These are phyloP conservation scores for Varanus salvator DNA, from an alignment of 2,113 vertebrate species.

Conservation along the genomic window DNA sequence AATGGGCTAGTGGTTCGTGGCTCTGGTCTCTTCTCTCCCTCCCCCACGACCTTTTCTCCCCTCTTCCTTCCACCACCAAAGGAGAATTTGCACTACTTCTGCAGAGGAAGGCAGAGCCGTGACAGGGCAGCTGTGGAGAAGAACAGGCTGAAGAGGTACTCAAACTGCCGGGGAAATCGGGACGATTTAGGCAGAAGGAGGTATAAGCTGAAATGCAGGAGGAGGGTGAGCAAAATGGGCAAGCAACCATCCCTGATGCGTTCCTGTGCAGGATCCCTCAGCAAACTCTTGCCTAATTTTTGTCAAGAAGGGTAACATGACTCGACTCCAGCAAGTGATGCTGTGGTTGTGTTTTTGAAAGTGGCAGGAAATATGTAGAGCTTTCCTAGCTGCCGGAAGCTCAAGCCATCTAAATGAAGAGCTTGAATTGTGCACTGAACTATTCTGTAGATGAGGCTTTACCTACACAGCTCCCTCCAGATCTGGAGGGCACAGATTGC, in stretches of 20 bases:
- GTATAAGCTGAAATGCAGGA: rapidly evolving
- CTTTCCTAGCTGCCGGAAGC: not conserved
- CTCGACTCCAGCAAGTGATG: not conserved
- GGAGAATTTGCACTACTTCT: not conserved
- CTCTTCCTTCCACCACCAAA: not conserved
- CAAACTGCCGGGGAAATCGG: not conserved
- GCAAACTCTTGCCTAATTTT: too few species aligned
- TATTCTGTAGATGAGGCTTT: not conserved
- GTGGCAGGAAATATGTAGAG: not conserved
- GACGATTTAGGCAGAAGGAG: not conserved
- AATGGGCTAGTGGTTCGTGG: constrained; percentile 17
- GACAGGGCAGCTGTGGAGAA: not conserved
- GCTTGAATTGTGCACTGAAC: not conserved
- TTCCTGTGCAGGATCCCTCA: not conserved
- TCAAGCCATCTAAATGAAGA: not conserved
- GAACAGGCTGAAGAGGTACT: not conserved
- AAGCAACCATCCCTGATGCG: not conserved
- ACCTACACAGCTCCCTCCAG: too few species aligned
- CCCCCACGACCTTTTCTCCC: rapidly evolving
- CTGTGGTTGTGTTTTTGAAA: not conserved
- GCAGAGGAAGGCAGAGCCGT: not conserved
- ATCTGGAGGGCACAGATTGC: too few species aligned
- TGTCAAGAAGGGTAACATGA: not conserved
- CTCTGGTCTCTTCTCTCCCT: not conserved
- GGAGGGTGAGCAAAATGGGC: not conserved